Evolutionary conservation across 2,888 invertebrate species (phyloP).

Genomic region (Diarsia brunnea): DNA sequence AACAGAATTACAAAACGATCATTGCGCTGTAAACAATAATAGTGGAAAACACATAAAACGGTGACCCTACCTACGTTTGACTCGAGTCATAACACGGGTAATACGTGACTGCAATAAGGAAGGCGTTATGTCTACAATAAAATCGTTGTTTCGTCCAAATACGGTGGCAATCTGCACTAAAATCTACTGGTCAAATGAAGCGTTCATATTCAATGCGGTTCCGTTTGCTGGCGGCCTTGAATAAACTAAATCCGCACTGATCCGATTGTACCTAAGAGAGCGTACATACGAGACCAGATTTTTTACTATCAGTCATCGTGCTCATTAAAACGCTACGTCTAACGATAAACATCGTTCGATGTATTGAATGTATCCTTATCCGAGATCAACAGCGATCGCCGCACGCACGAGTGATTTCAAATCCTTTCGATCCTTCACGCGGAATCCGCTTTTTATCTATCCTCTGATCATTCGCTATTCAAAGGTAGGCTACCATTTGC

Average conservation of each 20-base stretch:
- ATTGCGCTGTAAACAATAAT: constrained; percentile 41
- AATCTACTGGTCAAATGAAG: constrained; percentile 72
- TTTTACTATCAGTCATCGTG: constrained; percentile 61
- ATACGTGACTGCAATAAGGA: constrained; percentile 74
- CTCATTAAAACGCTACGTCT: constrained; percentile 65
- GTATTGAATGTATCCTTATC: constrained; percentile 75
- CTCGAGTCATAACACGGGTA: constrained; percentile 61
- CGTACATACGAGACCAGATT: constrained; percentile 52
- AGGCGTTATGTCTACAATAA: constrained; percentile 64
- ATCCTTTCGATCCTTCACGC: constrained; percentile 75
- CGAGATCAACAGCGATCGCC: constrained; percentile 73
- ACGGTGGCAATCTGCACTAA: constrained; percentile 66
- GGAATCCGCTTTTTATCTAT: constrained; percentile 78
- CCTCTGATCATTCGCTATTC: constrained; percentile 76
- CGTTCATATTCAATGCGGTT: constrained; percentile 62
- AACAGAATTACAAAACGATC: constrained; percentile 49
- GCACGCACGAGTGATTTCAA: constrained; percentile 76
- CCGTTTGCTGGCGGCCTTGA: constrained; percentile 66
- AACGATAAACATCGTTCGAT: constrained; percentile 73
- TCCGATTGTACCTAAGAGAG: constrained; percentile 54
- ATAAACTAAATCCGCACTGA: constrained; percentile 56
- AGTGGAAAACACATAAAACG: constrained; percentile 65
- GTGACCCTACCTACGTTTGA: constrained; percentile 69
- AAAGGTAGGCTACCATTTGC: constrained; percentile 65
- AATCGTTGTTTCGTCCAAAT: constrained; percentile 66